Base-by-base conservation (phyloP, 2,888 invertebrate genomes). In the Steromphala cineraria region DNA sequence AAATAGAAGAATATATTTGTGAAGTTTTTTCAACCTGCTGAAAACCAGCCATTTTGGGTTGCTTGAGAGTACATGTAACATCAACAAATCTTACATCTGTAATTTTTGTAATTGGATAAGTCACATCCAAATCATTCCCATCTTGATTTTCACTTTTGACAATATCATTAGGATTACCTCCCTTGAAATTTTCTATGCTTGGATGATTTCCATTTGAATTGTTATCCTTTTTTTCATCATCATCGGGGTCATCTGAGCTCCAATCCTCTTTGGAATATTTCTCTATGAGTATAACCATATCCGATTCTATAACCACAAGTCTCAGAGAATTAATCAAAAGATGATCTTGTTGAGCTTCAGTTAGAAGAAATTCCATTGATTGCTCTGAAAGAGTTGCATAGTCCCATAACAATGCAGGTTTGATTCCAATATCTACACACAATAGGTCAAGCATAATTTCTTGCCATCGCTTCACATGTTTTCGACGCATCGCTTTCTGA, bases 371-470 rank as follows among this genome's bases (percentile, higher is more conserved):
- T 2, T 13, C 4, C 21, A 84, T 36, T 13, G 7, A 2, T 4
- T 53, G 53, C 10, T n/a, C 13, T 24, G 67, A 19, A 4, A 77
- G 62, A n/a, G 24, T 19, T 15, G 85, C 83, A 67, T 84, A 80
- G 79, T 88, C 88, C 53, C 85, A 85, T 28, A 88, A 80, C 53
- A 85, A 85, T 17, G 81, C 83, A 31, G 87, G 83, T 77, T 88
- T 88, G 5, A 87, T 46, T n/a, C 85, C 85, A 13, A n/a, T 36
- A 75, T 87, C 88, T 2, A 88, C 87, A 5, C 81, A 79, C 7
- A 79, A 52, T 21, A 88, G 78, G 53, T 88, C 79, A 15, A 82
- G 21, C 79, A 79, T 81, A 17, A 87, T 67, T 15, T 67, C 55
- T n/a, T 74, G 62, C n/a, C 77, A 75, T 74, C 82, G 78, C n/a